Percentiles rank a stretch among this genome's conserved stretches.
Conservation (phyloP, 2,797 vertebrate genomes). For the Coendou prehensilis region DNA sequence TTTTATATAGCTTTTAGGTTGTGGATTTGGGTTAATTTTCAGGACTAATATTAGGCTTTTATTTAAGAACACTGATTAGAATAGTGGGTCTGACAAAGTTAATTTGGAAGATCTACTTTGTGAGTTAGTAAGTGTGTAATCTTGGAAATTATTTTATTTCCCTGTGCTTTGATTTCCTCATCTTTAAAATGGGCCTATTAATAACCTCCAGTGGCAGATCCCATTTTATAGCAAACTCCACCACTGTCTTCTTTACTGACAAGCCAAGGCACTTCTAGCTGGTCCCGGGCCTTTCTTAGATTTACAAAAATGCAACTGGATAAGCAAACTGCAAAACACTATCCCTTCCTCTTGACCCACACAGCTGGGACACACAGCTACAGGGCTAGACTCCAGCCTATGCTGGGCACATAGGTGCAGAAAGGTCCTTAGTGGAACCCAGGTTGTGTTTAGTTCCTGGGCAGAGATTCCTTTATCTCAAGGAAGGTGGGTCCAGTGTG, state of each 20-base stretch:
- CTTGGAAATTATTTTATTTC: conserved; percentile 58
- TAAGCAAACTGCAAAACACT: background rate
- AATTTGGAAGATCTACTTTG: conserved; percentile 25
- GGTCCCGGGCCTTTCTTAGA: background rate
- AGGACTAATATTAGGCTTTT: background rate
- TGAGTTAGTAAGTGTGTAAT: conserved; percentile 23
- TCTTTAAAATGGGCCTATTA: conserved; percentile 56
- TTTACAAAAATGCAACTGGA: conserved; percentile 9
- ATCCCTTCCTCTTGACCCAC: background rate
- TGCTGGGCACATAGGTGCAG: background rate
- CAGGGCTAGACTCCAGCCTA: background rate
- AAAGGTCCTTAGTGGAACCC: background rate
- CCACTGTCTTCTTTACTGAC: conserved; percentile 7
- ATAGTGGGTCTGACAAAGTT: background rate
- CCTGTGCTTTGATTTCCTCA: background rate
- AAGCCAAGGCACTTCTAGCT: background rate
- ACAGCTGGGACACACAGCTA: background rate
- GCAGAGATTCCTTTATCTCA: conserved; percentile 14
- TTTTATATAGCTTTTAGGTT: conserved; percentile 31
- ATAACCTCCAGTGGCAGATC: conserved; percentile 8
- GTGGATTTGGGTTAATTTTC: conserved; percentile 27
- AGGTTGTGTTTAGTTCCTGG: background rate
- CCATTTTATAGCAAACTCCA: background rate
- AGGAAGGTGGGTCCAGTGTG: background rate
- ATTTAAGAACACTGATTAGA: background rate